Percentiles rank a stretch among this genome's conserved stretches.
These are phyloP conservation scores for Neodiprion pinetum DNA, from an alignment of 1,140 invertebrate genomes.

Conservation along the genomic window DNA sequence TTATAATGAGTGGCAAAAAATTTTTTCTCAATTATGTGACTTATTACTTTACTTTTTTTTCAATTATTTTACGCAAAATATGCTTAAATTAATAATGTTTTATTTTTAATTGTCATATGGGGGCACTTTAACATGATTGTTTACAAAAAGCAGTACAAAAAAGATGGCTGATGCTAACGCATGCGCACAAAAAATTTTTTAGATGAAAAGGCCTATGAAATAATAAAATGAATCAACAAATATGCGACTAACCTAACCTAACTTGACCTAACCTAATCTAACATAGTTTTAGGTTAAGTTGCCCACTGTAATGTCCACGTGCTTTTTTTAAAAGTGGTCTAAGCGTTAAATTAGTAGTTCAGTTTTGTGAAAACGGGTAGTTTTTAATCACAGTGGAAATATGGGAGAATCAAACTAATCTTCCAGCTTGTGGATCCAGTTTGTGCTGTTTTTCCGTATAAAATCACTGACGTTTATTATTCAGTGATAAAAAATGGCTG, in stretches of 20 bases:
- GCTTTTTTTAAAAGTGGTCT: not conserved
- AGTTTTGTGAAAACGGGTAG: too few species aligned
- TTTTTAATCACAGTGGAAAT: too few species aligned
- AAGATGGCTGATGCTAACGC: too few species aligned
- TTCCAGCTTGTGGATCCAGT: too few species aligned
- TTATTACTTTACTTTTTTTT: too few species aligned
- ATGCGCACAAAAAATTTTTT: too few species aligned
- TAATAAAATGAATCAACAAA: slow-evolving; percentile 8
- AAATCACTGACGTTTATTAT: too few species aligned
- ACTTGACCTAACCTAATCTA: not conserved
- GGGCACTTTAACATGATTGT: slow-evolving; percentile 22
- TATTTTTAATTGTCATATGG: not conserved
- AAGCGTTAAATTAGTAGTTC: too few species aligned
- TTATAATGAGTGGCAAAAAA: too few species aligned
- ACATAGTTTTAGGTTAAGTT: slow-evolving; percentile 18
- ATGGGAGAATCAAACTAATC: too few species aligned
- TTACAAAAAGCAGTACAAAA: not conserved
- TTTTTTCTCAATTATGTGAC: too few species aligned
- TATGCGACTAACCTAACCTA: slow-evolving; percentile 34
- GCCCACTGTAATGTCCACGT: not conserved
- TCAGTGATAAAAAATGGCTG: slow-evolving; percentile 29
- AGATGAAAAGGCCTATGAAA: not conserved
- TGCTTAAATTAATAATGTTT: not conserved
- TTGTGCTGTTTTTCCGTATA: too few species aligned
- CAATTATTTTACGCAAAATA: not conserved